Evolutionary conservation across 1,140 invertebrate genomes (phyloP), one percentile per base, ranked within the genome.

Genomic region (Rhagoletis zephyria): DNA sequence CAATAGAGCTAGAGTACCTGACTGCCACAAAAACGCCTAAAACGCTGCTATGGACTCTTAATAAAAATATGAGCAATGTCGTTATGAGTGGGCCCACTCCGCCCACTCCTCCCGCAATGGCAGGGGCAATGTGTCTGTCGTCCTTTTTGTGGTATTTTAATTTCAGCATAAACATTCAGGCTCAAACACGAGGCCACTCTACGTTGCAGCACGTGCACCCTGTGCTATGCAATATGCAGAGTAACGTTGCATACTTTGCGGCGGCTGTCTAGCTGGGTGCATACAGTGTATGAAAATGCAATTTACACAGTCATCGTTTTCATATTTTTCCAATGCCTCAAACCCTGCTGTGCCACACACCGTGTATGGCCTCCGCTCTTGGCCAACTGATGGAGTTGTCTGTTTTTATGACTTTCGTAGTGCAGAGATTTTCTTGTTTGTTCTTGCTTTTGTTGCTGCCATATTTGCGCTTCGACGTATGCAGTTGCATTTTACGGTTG

Each of bases 101-200:
- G 30, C 30, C 30, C 30, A 0, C 30, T 30, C 30, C 30, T 30
- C 30, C 30, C 1, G 64, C 16, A 40, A 40, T 70, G 3, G 67
- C 16, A 45, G 10, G 14, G 48, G 48, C n/a, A 42, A 30, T 10
- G 51, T 48, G 74, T 81, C 42, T 61, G 48, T 81, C 63, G 85
- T 87, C 85, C 60, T 87, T 87, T 87, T 87, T 87, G 85, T 51
- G 85, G 85, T 67, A 87, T 87, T 87, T 87, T 87, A 65, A 87
- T 87, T 67, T 67, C 63, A 65, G 19, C 63, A 65, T 42, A 65
- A n/a, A 45, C 45, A 51, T 30, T 42, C 1, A 42, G 16, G 10
- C 12, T 40, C 30, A 30, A 30, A 30, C 30, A 30, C 30, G 30
- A 30, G 30, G 30, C 30, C 30, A 56, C 51, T 56, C 12, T 63